Evolutionary conservation across 2,113 vertebrate genomes (phyloP).

Genomic region (Nibea coibor): DNA sequence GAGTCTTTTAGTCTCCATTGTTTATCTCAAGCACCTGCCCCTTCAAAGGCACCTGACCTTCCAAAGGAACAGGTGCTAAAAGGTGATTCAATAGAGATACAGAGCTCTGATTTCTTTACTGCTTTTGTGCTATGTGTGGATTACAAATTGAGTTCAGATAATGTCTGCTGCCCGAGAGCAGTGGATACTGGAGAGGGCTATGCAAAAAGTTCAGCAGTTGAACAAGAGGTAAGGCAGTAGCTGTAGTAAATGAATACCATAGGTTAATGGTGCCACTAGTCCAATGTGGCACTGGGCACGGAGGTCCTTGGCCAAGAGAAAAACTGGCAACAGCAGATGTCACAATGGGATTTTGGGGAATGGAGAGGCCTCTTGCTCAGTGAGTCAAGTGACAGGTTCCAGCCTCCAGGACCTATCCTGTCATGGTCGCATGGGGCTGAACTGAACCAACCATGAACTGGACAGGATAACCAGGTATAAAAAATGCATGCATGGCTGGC

Average conservation of each 20-base stretch:
- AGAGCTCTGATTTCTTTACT: conserved; percentile 30
- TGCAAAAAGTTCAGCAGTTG: conserved; percentile 10
- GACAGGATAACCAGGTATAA: neutral
- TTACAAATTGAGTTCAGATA: conserved; percentile 49
- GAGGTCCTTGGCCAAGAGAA: neutral
- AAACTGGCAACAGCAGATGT: neutral
- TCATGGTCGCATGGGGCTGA: neutral
- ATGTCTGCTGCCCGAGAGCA: conserved; percentile 18
- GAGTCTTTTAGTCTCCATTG: conserved; percentile 18
- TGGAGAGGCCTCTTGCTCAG: neutral
- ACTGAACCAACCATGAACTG: neutral
- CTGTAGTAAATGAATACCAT: conserved; percentile 2
- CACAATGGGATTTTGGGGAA: neutral
- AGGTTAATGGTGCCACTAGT: neutral
- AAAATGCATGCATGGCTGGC: neutral
- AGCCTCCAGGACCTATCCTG: neutral
- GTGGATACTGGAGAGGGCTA: conserved; percentile 4
- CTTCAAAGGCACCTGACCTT: conserved; percentile 34
- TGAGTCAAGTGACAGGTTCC: neutral
- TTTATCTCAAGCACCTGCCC: conserved; percentile 28
- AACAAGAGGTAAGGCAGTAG: neutral
- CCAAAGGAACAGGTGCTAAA: conserved; percentile 21
- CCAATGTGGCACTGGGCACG: neutral
- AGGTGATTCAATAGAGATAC: conserved; percentile 27
- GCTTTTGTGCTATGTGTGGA: conserved; percentile 40